Evolutionary conservation across 2,113 vertebrate species (phyloP).

Genomic region (Microtus oregoni): DNA sequence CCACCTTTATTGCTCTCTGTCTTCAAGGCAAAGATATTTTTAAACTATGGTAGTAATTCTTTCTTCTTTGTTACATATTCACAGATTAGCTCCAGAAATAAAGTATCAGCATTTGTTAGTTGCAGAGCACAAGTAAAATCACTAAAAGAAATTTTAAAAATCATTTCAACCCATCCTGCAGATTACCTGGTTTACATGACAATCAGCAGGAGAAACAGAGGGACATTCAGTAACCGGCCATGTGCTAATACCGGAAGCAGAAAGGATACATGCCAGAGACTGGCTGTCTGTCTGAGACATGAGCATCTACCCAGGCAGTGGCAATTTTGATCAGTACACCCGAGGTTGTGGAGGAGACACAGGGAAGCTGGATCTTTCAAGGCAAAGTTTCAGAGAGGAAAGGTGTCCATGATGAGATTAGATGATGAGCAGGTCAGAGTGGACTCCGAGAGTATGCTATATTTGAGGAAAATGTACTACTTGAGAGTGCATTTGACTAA

Average conservation of each 20-base stretch:
- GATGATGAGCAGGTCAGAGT: neutral
- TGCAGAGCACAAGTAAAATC: neutral
- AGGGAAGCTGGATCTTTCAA: neutral
- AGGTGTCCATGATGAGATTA: neutral
- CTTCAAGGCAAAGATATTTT: neutral
- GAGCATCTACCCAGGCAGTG: neutral
- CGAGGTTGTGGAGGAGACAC: neutral
- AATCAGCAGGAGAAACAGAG: neutral
- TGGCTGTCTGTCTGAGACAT: fast-evolving
- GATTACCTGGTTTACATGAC: neutral
- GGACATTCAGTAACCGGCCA: neutral
- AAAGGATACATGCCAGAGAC: neutral
- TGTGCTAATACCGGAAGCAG: neutral
- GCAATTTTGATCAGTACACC: neutral
- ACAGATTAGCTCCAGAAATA: neutral
- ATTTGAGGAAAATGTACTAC: neutral
- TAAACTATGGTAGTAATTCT: neutral
- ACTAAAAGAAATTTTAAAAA: constrained; percentile 12
- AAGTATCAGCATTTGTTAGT: neutral
- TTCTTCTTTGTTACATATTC: neutral
- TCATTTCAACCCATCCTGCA: neutral
- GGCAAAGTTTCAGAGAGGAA: neutral
- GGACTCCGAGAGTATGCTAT: neutral
- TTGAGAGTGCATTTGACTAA: neutral
- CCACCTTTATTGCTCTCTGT: neutral